Evolutionary conservation across 2,113 vertebrate species (phyloP).

Genomic region (Sylvia atricapilla): DNA sequence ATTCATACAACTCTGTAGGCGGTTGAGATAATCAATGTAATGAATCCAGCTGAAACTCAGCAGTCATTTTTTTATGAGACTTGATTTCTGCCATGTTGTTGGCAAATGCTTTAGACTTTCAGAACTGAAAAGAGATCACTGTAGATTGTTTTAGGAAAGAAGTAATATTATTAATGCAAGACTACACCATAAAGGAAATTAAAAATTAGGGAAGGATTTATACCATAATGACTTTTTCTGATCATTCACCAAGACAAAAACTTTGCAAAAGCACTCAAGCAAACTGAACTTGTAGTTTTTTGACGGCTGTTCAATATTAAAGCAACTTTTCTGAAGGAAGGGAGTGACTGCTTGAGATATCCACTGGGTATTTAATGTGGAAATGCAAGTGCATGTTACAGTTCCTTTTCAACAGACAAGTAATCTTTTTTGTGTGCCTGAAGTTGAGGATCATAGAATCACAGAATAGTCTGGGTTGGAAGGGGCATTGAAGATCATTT

Average conservation of each 20-base stretch:
- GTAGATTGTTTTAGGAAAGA: background rate
- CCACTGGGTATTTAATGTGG: background rate
- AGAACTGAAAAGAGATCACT: background rate
- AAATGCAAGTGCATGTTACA: background rate
- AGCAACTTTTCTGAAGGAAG: background rate
- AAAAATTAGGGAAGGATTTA: background rate
- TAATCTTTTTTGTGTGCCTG: background rate
- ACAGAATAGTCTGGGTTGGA: background rate
- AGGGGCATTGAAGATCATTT: background rate
- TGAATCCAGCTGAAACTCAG: background rate
- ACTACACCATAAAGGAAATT: background rate
- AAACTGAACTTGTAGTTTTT: background rate
- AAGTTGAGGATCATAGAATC: background rate
- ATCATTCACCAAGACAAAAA: background rate
- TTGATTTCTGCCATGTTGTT: background rate
- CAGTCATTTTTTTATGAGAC: background rate
- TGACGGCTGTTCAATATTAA: background rate
- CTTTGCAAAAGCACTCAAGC: background rate
- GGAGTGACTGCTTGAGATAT: background rate
- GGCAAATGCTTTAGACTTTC: background rate
- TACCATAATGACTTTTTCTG: background rate
- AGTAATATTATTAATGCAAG: background rate
- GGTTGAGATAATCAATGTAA: background rate
- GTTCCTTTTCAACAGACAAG: background rate
- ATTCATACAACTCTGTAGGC: background rate